Conservation (phyloP, 2,113 vertebrate species). For the Microtus richardsoni region DNA sequence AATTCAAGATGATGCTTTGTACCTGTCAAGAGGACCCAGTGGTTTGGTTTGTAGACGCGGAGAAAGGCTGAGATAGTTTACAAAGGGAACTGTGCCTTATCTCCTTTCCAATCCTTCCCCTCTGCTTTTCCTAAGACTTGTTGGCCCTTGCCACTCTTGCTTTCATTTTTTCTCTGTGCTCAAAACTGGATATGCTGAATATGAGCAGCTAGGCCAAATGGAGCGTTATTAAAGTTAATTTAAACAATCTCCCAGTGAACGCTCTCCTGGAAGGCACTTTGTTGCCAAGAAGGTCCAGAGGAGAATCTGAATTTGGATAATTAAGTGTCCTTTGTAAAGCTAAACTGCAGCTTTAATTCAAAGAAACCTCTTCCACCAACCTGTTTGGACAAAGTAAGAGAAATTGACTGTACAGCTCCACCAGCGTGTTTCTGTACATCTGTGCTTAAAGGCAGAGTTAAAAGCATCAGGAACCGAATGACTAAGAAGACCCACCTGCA, state of each 20-base stretch:
- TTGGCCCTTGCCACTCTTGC: not conserved
- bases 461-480: not conserved
- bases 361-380: constrained; percentile 42
- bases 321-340: constrained; percentile 25
- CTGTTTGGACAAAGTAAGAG: constrained; percentile 28
- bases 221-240: constrained; percentile 48
- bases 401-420: not conserved
- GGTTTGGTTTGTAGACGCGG: not conserved
- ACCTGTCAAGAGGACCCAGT: constrained; percentile 11
- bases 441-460: not conserved
- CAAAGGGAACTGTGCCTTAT: not conserved
- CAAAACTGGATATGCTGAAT: constrained; percentile 27
- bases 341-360: constrained; percentile 53
- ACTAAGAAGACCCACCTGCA: constrained; percentile 11
- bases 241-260: constrained; percentile 36
- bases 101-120: not conserved
- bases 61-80: constrained; percentile 19
- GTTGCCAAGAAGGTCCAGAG: constrained; percentile 12
- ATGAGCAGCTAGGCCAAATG: constrained; percentile 30
- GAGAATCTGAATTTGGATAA: constrained; percentile 36
- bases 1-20: constrained; percentile 49
- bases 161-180: not conserved
- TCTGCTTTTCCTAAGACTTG: not conserved
- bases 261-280: constrained; percentile 16
- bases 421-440: not conserved